phyloP scores from a whole-genome alignment of 1,140 invertebrate genomes.

The Drosophila sechellia region DNA sequence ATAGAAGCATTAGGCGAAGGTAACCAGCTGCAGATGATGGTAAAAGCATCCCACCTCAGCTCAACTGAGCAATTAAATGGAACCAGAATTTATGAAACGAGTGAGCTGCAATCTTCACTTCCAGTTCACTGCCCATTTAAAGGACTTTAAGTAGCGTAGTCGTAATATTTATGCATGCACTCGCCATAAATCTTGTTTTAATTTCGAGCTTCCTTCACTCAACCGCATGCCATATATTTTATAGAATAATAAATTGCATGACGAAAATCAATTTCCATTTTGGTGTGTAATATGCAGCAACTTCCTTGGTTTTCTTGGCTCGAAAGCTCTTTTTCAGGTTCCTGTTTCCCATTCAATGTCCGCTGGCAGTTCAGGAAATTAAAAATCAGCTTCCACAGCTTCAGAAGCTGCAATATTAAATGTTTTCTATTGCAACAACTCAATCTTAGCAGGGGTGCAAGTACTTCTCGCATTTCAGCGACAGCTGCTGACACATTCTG shows the following conservation, averaged over 20 bases:
- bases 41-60: constrained; percentile 10
- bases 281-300: constrained; percentile 44
- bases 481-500: constrained; percentile 59
- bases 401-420: constrained; percentile 36
- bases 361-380: constrained; percentile 62
- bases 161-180: constrained; percentile 22
- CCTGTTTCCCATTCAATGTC: constrained; percentile 33
- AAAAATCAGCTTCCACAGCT: constrained; percentile 50
- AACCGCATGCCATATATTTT: constrained; percentile 50
- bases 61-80: constrained; percentile 21
- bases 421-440: constrained; percentile 31
- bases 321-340: constrained; percentile 2
- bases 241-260: constrained; percentile 63
- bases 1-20: constrained; percentile 14
- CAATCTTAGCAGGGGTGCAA: constrained; percentile 37
- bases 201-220: constrained; percentile 38
- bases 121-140: constrained; percentile 9
- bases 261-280: constrained; percentile 70
- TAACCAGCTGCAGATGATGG: constrained; percentile 5
- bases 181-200: constrained; percentile 60
- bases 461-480: constrained; percentile 47
- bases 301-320: constrained; percentile 16
- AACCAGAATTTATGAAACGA: background rate
- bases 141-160: constrained; percentile 26
- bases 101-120: constrained; percentile 16